A percentile compares a stretch with the other conserved stretches of the same genome.
These are phyloP conservation scores for Leucophenga maculata DNA, from an alignment of 2,888 invertebrate genomes.

Conservation along the genomic window DNA sequence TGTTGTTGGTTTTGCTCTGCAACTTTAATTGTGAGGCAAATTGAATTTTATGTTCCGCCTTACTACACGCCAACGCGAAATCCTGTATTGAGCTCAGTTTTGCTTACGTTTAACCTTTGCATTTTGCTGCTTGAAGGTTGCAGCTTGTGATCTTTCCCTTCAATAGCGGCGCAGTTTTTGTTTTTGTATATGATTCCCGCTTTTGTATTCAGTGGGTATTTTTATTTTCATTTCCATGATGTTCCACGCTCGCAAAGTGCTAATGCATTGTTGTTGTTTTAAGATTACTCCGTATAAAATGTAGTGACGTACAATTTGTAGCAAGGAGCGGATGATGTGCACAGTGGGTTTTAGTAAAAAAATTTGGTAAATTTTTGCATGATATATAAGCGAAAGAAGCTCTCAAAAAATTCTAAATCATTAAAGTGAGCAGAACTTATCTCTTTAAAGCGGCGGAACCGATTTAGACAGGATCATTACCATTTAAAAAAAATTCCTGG, in stretches of 20 bases:
- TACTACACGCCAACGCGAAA: neutral
- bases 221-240: constrained; percentile 59
- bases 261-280: constrained; percentile 69
- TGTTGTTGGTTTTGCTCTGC: constrained; percentile 40
- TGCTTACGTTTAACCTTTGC: constrained; percentile 20
- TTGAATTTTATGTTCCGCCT: constrained; percentile 34
- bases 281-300: constrained; percentile 41
- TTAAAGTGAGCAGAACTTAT: too few relatives aligned
- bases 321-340: neutral
- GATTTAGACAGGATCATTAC: too few relatives aligned
- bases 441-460: too few relatives aligned
- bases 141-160: neutral
- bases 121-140: neutral
- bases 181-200: constrained; percentile 29
- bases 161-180: neutral
- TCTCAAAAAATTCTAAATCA: too few relatives aligned
- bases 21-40: constrained; percentile 59
- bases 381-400: too few relatives aligned
- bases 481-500: too few relatives aligned
- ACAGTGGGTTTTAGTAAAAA: constrained; percentile 34
- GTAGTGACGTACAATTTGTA: constrained; percentile 20
- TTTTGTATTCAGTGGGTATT: constrained; percentile 38
- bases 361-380: too few relatives aligned
- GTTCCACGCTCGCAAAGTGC: constrained; percentile 65
- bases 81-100: constrained; percentile 27